Evolutionary conservation across 2,888 invertebrate species (phyloP), one percentile per base, ranked within the genome.

Genomic region (Periphyllus acericola): DNA sequence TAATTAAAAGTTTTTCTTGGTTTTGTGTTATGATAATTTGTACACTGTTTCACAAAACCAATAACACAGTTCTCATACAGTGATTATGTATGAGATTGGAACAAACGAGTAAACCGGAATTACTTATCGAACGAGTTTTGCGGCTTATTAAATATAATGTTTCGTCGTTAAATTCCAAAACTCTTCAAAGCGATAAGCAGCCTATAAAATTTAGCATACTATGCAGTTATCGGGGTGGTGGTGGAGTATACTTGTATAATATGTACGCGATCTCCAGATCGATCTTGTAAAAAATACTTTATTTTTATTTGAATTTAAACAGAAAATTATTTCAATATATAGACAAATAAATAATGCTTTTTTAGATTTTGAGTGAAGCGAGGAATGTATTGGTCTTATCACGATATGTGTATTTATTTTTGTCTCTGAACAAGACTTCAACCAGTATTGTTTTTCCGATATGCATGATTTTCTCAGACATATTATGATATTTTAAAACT

Each of bases 1-100:
- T 86, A 79, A 86, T 86, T 86, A 86, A 79, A 86, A 86, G 79
- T 79, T 86, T 52, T 71, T 79, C 78, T 74, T 71, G 34, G 52
- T 79, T 25, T 55, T 32, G n/a, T 29, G 21, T 79, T 55, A 86
- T n/a, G n/a, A n/a, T 79, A 55, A 55, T 79, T 79, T 71, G 84
- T 68, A 66, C 8, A 66, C n/a, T 72, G 55, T 75, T 75, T 83
- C 76, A n/a, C 46, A 46, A 76, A 84, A 68, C 76, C 66, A 25
- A 60, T 40, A 29, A 83, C 11, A 29, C 52, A 34, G 29, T 46
- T 25, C 76, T 76, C 40, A 17, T 40, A 6, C 66, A 3, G 14
- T 29, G 60, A 68, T 76, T 34, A 29, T 36, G n/a, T 32, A 74
- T n/a, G n/a, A 36, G 60, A 74, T 71, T 25, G 29, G 66, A 84